phyloP scores from a whole-genome alignment of 1,140 invertebrate species.

The Drosophila mauritiana region DNA sequence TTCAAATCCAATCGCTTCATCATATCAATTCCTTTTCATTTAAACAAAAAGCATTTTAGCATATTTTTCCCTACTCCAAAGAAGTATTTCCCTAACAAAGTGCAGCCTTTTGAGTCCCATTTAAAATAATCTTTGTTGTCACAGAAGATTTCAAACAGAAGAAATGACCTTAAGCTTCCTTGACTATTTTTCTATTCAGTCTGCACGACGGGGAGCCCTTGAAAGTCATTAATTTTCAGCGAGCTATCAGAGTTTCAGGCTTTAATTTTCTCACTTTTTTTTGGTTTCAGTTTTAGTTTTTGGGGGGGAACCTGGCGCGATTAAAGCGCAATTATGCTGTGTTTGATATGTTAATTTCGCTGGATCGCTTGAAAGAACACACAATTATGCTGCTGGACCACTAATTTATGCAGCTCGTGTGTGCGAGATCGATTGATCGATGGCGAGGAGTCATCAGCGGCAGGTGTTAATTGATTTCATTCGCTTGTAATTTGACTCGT shows the following conservation, averaged over 20 bases:
- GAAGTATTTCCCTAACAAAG: conserved; percentile 2
- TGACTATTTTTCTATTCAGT: conserved; percentile 17
- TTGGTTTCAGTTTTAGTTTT: conserved; percentile 33
- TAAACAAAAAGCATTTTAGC: not conserved
- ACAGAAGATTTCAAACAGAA: conserved; percentile 1
- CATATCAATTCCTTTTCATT: not conserved
- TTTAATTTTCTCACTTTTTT: conserved; percentile 35
- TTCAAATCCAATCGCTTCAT: not conserved
- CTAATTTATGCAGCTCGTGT: conserved; percentile 79
- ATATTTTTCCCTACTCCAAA: not conserved
- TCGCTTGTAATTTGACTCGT: conserved; percentile 66
- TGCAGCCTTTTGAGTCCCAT: conserved; percentile 5
- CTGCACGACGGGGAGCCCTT: conserved; percentile 23
- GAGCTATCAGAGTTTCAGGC: conserved; percentile 17
- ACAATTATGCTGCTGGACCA: conserved; percentile 40
- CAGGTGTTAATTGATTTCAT: conserved; percentile 81
- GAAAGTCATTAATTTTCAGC: conserved; percentile 32
- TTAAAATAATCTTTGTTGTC: conserved; percentile 30
- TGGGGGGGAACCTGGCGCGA: conserved; percentile 38
- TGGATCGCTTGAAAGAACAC: conserved; percentile 65
- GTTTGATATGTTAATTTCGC: conserved; percentile 78
- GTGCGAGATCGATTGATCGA: conserved; percentile 49
- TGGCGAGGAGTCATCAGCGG: conserved; percentile 46
- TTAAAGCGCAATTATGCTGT: conserved; percentile 81
- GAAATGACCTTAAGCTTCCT: conserved; percentile 33